phyloP scores from a whole-genome alignment of 2,797 vertebrate species.

The Artibeus jamaicensis region DNA sequence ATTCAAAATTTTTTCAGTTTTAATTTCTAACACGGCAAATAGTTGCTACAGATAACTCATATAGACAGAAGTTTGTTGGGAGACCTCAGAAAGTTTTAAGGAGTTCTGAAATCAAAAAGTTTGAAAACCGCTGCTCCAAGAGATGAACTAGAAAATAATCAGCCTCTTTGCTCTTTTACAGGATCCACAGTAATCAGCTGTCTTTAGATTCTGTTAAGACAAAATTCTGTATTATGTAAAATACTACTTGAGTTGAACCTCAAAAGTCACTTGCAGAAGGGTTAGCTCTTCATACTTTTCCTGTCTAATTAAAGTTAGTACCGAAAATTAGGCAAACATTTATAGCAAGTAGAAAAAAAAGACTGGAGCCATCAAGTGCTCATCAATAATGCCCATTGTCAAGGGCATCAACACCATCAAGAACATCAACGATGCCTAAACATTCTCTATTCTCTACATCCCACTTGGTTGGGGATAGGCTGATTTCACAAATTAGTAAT shows the following conservation, averaged over 20 bases:
- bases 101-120: not conserved
- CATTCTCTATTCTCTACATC: not conserved
- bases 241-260: not conserved
- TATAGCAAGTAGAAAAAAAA: not conserved
- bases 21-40: not conserved
- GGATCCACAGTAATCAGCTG: not conserved
- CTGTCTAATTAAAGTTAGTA: not conserved
- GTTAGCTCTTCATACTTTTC: not conserved
- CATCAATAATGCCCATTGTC: not conserved
- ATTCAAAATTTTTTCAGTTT: not conserved
- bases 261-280: not conserved
- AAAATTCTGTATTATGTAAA: not conserved
- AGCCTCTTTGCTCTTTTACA: not conserved
- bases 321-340: not conserved
- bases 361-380: not conserved
- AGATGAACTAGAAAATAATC: not conserved
- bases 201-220: not conserved
- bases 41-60: not conserved
- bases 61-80: not conserved
- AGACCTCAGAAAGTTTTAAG: not conserved
- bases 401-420: not conserved
- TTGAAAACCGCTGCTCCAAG: not conserved
- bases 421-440: not conserved
- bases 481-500: not conserved
- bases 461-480: not conserved